Conservation (phyloP, 2,797 vertebrate species). For the Coilia nasus region DNA sequence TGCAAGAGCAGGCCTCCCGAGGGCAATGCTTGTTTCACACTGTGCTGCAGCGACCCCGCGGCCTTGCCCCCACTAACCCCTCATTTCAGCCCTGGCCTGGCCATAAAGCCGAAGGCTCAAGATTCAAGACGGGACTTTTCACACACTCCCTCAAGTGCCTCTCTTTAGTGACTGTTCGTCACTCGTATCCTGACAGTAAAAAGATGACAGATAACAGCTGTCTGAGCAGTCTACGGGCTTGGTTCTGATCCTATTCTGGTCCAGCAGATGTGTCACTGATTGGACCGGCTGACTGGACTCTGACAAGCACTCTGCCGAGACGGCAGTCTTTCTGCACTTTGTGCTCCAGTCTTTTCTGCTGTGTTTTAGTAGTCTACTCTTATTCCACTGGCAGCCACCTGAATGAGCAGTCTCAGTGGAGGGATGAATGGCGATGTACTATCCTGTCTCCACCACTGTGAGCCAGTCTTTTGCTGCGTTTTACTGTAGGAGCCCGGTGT, state of each 20-base stretch:
- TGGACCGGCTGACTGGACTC: too few relatives aligned
- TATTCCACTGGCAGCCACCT: too few relatives aligned
- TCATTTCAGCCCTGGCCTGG: neutral
- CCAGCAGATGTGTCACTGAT: neutral
- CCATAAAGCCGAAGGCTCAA: neutral
- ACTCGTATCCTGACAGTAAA: neutral
- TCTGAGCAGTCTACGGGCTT: neutral
- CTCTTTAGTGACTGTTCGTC: neutral
- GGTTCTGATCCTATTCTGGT: neutral
- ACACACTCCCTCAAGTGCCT: neutral
- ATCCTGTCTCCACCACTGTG: too few relatives aligned
- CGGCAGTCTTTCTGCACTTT: too few relatives aligned
- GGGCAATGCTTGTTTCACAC: neutral
- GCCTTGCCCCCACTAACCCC: neutral
- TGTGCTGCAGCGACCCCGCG: neutral
- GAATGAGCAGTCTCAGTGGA: too few relatives aligned
- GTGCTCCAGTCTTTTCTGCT: too few relatives aligned
- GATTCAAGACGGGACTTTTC: neutral
- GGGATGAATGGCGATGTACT: too few relatives aligned
- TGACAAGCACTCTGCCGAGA: too few relatives aligned
- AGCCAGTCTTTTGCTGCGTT: too few relatives aligned
- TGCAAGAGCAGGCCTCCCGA: neutral
- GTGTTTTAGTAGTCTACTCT: too few relatives aligned
- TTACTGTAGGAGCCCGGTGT: too few relatives aligned
- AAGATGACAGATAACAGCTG: conserved; percentile 6